Evolutionary conservation across 92 coral and sea anemone genomes (phyloP), one percentile per base, ranked within the genome.

Genomic region (Muricea muricata): DNA sequence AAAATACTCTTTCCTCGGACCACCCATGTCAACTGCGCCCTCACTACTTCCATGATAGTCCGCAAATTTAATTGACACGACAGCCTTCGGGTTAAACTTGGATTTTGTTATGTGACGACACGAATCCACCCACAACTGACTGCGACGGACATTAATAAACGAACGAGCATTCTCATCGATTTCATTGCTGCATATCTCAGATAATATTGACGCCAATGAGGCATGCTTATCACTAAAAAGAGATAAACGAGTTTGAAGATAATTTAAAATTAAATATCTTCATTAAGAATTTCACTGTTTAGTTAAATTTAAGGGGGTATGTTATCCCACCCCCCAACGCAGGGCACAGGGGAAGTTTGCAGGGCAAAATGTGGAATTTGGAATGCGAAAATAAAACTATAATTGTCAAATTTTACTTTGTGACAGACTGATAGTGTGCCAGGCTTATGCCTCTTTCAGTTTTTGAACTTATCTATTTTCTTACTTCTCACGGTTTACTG

Each of bases 61-160:
- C 1, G 54, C 76, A 70, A 70, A 70, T 35, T 42, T 37, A 70
- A 70, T 40, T n/a, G 76, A 70, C 28, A 70, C 54, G 6, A 39
- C 28, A 70, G 76, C 54, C 4, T 37, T 35, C 6, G 76, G 76
- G 33, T 39, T 70, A 42, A 70, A 70, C 33, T 70, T 70, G 1
- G 29, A 17, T 23, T 70, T 70, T 21, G 13, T 70, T 14, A 70
- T n/a, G 32, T 12, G 76, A 23, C 50, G 54, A 42, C 76, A 70
- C 14, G 52, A 70, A 39, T 70, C 76, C 14, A 21, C 54, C 76
- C 76, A 70, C 76, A 70, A 39, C 31, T 70, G 50, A 70, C 76
- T 70, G 54, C 76, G 76, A 35, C 50, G 76, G 21, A 70, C 76
- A 70, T 70, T 70, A 23, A 70, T 70, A 21, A n/a, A 70, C 17